phyloP scores from a whole-genome alignment of 2,888 invertebrate species.

The Halictus ligatus region DNA sequence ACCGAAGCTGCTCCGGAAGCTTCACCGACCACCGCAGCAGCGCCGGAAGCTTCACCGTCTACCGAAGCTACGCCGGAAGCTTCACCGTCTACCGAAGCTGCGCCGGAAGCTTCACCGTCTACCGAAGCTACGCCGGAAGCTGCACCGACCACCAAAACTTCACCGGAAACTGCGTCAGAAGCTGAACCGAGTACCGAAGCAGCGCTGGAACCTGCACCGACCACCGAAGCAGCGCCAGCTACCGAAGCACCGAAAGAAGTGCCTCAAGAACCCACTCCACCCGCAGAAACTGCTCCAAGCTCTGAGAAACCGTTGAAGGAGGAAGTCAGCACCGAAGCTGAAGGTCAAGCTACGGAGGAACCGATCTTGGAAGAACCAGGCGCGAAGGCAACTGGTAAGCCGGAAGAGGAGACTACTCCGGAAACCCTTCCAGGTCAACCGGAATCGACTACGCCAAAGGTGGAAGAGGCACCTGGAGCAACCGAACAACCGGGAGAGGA shows the following conservation, averaged over 20 bases:
- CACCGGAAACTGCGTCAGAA: no score
- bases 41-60: no score
- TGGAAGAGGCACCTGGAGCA: conserved; percentile 22
- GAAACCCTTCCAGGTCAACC: conserved; percentile 46
- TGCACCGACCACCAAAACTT: no score
- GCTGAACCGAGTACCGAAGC: no score
- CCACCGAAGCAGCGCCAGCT: conserved; percentile 15
- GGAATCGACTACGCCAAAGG: conserved; percentile 40
- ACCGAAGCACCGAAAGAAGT: conserved; percentile 38
- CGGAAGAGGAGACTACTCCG: conserved; percentile 47
- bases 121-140: no score
- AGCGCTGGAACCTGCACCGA: conserved; percentile 16
- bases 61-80: no score
- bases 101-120: no score
- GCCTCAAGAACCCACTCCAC: conserved; percentile 11
- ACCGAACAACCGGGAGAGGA: conserved; percentile 50
- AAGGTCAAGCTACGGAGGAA: conserved; percentile 37
- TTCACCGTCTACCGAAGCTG: no score
- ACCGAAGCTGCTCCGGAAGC: no score
- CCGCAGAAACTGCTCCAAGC: conserved; percentile 55
- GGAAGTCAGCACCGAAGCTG: conserved; percentile 48
- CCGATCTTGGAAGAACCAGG: conserved; percentile 15
- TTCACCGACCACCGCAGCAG: no score
- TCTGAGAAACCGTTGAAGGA: conserved; percentile 50
- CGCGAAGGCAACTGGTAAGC: conserved; percentile 14